Evolutionary conservation across 2,797 vertebrate species (phyloP), one percentile per base, ranked within the genome.

Genomic region (Sebastes goodei): DNA sequence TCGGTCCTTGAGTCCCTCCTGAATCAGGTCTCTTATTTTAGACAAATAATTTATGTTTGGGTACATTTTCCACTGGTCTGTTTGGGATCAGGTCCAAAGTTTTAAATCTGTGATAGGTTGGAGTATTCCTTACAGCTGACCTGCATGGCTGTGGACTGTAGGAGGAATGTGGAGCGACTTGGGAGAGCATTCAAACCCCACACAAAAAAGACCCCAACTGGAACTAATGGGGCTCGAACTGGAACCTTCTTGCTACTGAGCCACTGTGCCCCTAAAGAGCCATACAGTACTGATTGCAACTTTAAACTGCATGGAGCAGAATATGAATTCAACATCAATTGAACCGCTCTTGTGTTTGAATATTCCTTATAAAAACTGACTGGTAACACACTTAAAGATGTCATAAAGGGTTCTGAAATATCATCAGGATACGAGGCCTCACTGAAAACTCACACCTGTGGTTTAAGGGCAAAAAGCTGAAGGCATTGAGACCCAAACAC

Each of bases 381-480:
- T 62, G 32, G 35, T 29, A 46, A 52, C 33, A 86, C 66, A 70
- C 32, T 73, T 64, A 49, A 49, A 59, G 27, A 61, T 69, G 10
- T 70, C 21, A 72, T 74, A 68, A 87, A 81, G 78, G 62, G 29
- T 77, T 80, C 17, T 80, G 38, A 76, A 69, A 73, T 56, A 70
- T 79, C 46, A 29, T 27, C 11, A 12, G 71, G 33, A 73, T 49
- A 52, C 10, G 32, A 69, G 83, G 87, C 82, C 64, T 69, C 53
- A 29, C 46, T 38, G 23, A 59, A 76, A 86, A 29, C 10, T 85
- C 7, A 30, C 14, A 52, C 17, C 11, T 69, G 35, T 80, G 60
- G 27, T 74, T 78, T 68, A 21, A 88, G 76, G 83, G 84, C 61
- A 72, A 80, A 70, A 80, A 82, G 61, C 46, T 75, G 53, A 89